Conservation (phyloP, 2,888 invertebrate genomes). For the Coenonympha arcania region DNA sequence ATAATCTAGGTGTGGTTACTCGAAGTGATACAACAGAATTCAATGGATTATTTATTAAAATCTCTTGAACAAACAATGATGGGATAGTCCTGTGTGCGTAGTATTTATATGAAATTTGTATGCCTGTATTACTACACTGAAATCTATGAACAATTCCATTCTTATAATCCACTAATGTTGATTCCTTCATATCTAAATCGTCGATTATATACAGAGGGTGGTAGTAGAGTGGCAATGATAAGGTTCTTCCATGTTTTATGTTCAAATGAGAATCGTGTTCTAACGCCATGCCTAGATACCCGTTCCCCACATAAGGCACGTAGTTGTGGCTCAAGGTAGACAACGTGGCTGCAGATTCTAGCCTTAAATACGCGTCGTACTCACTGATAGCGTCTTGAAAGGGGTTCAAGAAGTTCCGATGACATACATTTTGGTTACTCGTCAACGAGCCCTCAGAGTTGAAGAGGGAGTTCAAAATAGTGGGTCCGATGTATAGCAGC, state of each 20-base stretch:
- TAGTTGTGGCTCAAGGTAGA: constrained; percentile 73
- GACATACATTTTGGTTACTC: constrained; percentile 75
- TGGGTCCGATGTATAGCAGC: constrained; percentile 78
- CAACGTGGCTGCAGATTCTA: constrained; percentile 69
- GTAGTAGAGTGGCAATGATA: constrained; percentile 78
- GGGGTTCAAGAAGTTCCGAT: constrained; percentile 77
- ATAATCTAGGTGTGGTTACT: constrained; percentile 75
- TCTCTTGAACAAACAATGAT: constrained; percentile 85
- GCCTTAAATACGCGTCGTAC: constrained; percentile 78
- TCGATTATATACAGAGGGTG: constrained; percentile 77
- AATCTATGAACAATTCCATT: constrained; percentile 79
- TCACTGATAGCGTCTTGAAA: constrained; percentile 76
- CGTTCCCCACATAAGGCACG: constrained; percentile 84
- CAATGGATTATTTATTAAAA: constrained; percentile 83
- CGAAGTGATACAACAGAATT: constrained; percentile 74
- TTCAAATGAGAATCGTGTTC: constrained; percentile 77
- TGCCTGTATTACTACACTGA: constrained; percentile 78
- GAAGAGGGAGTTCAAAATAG: constrained; percentile 77
- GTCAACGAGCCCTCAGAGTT: constrained; percentile 57
- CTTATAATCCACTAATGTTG: constrained; percentile 79
- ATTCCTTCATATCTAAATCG: constrained; percentile 74
- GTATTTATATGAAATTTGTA: constrained; percentile 78
- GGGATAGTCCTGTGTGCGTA: constrained; percentile 88
- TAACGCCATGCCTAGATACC: constrained; percentile 78
- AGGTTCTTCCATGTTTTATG: constrained; percentile 78